These are phyloP conservation scores for Eremophila alpestris DNA, from an alignment of 2,797 vertebrate species.

Conservation along the genomic window DNA sequence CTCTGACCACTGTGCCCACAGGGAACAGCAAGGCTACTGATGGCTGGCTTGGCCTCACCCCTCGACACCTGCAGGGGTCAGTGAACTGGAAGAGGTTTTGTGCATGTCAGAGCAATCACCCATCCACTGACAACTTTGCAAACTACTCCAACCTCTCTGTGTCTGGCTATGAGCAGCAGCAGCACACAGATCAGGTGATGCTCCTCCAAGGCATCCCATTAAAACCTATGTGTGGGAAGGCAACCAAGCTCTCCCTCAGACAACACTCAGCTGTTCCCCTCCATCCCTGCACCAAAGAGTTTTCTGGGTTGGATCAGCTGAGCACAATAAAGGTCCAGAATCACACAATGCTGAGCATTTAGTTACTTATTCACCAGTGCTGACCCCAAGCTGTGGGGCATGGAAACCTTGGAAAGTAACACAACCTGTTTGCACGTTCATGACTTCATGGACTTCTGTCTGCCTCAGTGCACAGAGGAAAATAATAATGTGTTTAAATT, in stretches of 20 bases:
- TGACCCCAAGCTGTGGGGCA: not conserved
- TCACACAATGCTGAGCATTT: not conserved
- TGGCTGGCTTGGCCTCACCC: not conserved
- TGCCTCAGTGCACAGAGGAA: not conserved
- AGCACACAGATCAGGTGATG: rapidly evolving
- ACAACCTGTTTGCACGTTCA: not conserved
- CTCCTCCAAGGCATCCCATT: not conserved
- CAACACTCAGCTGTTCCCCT: not conserved
- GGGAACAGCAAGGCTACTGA: not conserved
- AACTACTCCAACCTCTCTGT: not conserved
- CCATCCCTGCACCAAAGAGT: not conserved
- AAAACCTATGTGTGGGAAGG: not conserved
- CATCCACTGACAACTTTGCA: not conserved
- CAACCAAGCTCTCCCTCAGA: not conserved
- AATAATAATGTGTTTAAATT: constrained; percentile 18
- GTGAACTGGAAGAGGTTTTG: not conserved
- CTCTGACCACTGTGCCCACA: not conserved
- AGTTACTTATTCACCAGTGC: not conserved
- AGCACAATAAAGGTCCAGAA: not conserved
- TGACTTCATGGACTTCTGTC: not conserved
- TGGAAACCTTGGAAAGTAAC: constrained; percentile 7
- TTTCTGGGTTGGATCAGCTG: not conserved
- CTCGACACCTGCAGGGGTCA: not conserved
- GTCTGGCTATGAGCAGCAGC: not conserved
- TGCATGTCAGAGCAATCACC: not conserved